These are phyloP conservation scores for Drosophila baimaii DNA, from an alignment of 1,140 invertebrate species.

Conservation along the genomic window DNA sequence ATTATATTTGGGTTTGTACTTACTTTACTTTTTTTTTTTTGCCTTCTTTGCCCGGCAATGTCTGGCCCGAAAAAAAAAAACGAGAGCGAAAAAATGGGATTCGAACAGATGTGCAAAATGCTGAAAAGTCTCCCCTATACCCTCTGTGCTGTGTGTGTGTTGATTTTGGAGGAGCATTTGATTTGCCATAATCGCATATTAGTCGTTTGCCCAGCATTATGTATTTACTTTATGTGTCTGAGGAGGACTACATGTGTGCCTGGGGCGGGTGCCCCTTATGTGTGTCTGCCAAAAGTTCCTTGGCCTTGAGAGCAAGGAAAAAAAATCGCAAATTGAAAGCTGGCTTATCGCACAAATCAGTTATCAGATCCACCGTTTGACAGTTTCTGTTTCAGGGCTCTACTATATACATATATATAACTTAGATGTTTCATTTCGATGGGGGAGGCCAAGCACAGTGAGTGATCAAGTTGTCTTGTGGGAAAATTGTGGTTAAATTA, in stretches of 20 bases:
- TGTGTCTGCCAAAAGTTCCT: constrained; percentile 3
- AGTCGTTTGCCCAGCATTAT: constrained; percentile 73
- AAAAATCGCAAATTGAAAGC: constrained; percentile 30
- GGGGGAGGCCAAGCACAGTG: not conserved
- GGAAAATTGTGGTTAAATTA: constrained; percentile 7
- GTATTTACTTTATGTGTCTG: constrained; percentile 75
- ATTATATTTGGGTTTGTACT: constrained; percentile 78
- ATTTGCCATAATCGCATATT: constrained; percentile 81
- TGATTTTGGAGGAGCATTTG: constrained; percentile 69
- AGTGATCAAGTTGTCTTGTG: constrained; percentile 14
- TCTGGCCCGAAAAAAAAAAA: constrained; percentile 59
- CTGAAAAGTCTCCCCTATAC: constrained; percentile 49
- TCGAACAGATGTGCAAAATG: constrained; percentile 81
- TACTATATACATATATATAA: no score
- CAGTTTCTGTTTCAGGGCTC: constrained; percentile 8
- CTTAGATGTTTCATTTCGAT: not conserved
- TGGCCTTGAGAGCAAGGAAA: constrained; percentile 24
- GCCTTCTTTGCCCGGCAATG: constrained; percentile 42
- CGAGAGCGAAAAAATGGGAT: constrained; percentile 38
- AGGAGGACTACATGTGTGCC: constrained; percentile 17
- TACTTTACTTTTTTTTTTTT: constrained; percentile 47
- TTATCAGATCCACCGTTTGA: constrained; percentile 37
- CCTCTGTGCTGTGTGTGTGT: constrained; percentile 36
- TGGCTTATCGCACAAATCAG: constrained; percentile 39
- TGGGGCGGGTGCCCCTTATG: not conserved